phyloP scores from a whole-genome alignment of 2,888 invertebrate species.

The Papilio gigon region DNA sequence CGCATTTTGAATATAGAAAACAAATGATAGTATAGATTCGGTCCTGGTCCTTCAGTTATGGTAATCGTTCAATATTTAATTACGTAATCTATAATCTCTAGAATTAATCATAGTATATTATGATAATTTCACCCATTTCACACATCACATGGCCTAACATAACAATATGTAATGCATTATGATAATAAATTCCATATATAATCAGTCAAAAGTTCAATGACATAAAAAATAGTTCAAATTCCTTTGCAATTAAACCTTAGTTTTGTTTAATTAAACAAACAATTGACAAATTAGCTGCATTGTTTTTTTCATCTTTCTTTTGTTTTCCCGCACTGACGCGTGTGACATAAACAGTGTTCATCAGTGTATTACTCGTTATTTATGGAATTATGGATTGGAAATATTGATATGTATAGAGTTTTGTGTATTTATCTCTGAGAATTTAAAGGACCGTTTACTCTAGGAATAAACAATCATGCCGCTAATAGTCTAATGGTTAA shows the following conservation, averaged over 20 bases:
- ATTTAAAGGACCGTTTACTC: background rate
- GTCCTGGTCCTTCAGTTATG: background rate
- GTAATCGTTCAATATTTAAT: background rate
- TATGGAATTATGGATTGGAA: background rate
- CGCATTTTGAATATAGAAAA: no score
- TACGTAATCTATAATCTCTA: background rate
- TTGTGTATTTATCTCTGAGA: background rate
- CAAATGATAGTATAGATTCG: no score
- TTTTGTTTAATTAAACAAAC: background rate
- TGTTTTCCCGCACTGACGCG: conserved; percentile 38
- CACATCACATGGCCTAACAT: no score
- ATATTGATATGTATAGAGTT: background rate
- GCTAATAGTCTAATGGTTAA: no score
- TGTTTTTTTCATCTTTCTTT: conserved; percentile 45
- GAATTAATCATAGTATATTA: background rate
- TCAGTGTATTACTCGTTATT: background rate
- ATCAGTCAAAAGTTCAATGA: conserved; percentile 1
- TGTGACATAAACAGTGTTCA: conserved; percentile 4
- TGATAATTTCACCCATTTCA: no score
- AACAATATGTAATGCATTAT: background rate
- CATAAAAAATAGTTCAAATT: background rate
- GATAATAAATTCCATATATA: no score
- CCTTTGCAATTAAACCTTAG: background rate
- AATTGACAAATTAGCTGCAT: conserved; percentile 37
- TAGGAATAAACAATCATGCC: no score